A percentile compares a stretch with the other conserved stretches of the same genome.
Evolutionary conservation across 2,113 vertebrate genomes (phyloP).

Genomic region (Diphyllodes magnificus): DNA sequence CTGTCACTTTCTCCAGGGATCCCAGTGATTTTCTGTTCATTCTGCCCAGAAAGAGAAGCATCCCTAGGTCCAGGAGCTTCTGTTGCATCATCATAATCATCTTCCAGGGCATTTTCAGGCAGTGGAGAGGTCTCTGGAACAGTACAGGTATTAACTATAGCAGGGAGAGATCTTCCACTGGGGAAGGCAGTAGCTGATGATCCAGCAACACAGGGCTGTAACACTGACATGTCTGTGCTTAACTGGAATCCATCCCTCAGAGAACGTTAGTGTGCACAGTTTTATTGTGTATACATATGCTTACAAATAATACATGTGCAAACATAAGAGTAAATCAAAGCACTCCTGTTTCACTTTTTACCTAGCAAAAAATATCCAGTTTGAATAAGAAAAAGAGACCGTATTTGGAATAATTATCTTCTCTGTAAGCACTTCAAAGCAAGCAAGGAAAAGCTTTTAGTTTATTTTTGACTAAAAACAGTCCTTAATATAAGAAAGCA

Average conservation of each 20-base stretch:
- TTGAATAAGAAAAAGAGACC: not conserved
- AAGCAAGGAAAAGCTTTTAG: not conserved
- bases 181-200: not conserved
- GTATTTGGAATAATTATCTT: not conserved
- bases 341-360: not conserved
- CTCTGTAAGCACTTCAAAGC: not conserved
- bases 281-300: not conserved
- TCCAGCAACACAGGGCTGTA: not conserved
- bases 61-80: not conserved
- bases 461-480: not conserved
- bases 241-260: not conserved
- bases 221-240: not conserved
- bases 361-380: not conserved
- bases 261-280: not conserved
- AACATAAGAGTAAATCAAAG: not conserved
- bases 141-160: not conserved
- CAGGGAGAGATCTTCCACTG: not conserved
- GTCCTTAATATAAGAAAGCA: not conserved
- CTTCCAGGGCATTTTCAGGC: not conserved
- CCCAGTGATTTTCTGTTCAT: not conserved
- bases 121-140: not conserved
- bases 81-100: conserved; percentile 5
- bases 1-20: not conserved
- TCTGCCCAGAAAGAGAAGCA: not conserved
- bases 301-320: not conserved